These are phyloP conservation scores for Rhinolophus ferrumequinum DNA, from an alignment of 2,113 vertebrate species.

Conservation along the genomic window DNA sequence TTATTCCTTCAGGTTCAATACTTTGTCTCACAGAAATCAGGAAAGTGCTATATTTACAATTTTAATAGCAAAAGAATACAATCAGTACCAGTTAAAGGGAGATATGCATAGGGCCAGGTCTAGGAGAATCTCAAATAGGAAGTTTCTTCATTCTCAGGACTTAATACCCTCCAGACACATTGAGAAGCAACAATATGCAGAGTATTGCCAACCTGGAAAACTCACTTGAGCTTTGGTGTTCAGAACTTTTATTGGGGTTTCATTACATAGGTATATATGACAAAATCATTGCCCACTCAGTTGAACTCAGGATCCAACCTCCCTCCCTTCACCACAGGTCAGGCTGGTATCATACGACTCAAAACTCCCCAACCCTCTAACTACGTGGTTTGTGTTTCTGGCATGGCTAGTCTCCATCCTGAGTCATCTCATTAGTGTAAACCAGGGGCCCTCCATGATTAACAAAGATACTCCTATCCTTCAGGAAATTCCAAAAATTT, in stretches of 20 bases:
- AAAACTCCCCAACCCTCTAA: background rate
- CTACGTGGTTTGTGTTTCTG: background rate
- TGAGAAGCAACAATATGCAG: background rate
- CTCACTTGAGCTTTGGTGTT: background rate
- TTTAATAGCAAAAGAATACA: background rate
- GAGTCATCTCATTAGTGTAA: background rate
- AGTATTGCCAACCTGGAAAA: background rate
- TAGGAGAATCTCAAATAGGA: background rate
- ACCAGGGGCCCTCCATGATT: background rate
- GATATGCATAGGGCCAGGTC: rapidly evolving
- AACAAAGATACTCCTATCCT: background rate
- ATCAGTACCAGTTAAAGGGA: background rate
- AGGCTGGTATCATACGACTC: background rate
- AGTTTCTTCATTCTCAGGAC: background rate
- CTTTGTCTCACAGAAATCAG: background rate
- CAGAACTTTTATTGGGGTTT: background rate
- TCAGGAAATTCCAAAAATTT: background rate
- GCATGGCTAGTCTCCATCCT: background rate
- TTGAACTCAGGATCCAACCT: background rate
- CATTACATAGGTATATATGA: background rate
- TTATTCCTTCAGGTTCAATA: background rate
- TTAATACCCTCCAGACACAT: background rate
- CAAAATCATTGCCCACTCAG: background rate
- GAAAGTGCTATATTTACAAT: background rate
- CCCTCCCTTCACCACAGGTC: background rate